Evolutionary conservation across 2,888 invertebrate species (phyloP), one percentile per base, ranked within the genome.

Genomic region (Drosophila falleni): DNA sequence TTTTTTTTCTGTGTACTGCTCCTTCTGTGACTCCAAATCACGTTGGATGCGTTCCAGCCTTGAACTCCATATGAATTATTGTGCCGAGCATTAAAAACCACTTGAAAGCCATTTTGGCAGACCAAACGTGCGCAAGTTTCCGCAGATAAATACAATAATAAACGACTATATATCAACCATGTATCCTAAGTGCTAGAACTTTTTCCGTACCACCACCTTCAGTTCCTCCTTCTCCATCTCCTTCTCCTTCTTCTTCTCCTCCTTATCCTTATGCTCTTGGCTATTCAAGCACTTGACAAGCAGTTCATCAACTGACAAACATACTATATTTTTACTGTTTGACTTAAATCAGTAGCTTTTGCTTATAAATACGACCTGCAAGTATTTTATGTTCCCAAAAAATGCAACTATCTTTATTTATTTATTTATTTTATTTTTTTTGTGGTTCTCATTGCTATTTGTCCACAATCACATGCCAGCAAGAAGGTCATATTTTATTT

Each of bases 51-150:
- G 49, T 65, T 59, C 15, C 53, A 73, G 69, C 82, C 82, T 86
- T 88, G 89, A 88, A 83, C 87, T 83, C 71, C 64, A 58, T 39
- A 81, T 79, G 71, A 78, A 37, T 74, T 79, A 79, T 74, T 63
- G 63, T 51, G 66, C 11, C 33, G 55, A 39, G 67, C 80, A 80
- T 80, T 80, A 79, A 64, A 73, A 77, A 56, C 59, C 62, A 71
- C 80, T 80, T 83, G 77, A 73, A 83, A 83, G 89, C 81, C 67
- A 78, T 83, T 84, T 89, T 85, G 84, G 89, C 89, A 78, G 67
- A 60, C 37, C 46, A 63, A 64, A 77, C 78, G 75, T 75, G 75
- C 78, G 74, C 74, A 74, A 74, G 56, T 69, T 64, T 56, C 51
- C 41, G 54, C 68, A 68, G 49, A 73, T 74, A 74, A 63, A 69